Evolutionary conservation across 2,888 invertebrate species (phyloP).

Genomic region (Ceramica pisi): DNA sequence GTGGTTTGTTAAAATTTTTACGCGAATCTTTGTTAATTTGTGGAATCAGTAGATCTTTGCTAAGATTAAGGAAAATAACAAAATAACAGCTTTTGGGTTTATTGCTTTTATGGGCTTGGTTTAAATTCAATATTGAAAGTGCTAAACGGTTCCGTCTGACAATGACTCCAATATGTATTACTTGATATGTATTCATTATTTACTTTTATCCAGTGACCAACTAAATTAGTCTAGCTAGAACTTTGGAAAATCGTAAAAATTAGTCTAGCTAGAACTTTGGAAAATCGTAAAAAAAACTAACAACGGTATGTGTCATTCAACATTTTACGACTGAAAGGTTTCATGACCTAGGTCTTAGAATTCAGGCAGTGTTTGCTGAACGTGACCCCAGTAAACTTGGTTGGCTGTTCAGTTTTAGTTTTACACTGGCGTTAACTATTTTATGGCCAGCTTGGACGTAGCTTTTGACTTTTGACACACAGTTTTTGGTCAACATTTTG

Average conservation of each 20-base stretch:
- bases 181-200: too few relatives aligned
- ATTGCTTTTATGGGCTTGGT: not conserved
- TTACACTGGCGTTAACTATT: slow-evolving; percentile 24
- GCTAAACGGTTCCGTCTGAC: too few relatives aligned
- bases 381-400: slow-evolving; percentile 33
- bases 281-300: slow-evolving; percentile 6
- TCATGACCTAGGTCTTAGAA: slow-evolving; percentile 18
- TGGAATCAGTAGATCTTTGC: not conserved
- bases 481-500: slow-evolving; percentile 3
- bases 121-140: too few relatives aligned
- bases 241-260: not conserved
- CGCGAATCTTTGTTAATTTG: not conserved
- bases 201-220: too few relatives aligned
- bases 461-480: not conserved
- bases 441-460: slow-evolving; percentile 13
- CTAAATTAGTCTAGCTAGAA: not conserved
- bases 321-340: slow-evolving; percentile 9
- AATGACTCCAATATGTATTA: not conserved
- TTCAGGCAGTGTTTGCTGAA: slow-evolving; percentile 39
- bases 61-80: not conserved
- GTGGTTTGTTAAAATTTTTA: slow-evolving; percentile 5
- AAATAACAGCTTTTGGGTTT: not conserved
- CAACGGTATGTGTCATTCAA: slow-evolving; percentile 4
- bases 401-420: slow-evolving; percentile 31
- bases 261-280: not conserved